Evolutionary conservation across 2,113 vertebrate species (phyloP).

Genomic region (Perccottus glenii): DNA sequence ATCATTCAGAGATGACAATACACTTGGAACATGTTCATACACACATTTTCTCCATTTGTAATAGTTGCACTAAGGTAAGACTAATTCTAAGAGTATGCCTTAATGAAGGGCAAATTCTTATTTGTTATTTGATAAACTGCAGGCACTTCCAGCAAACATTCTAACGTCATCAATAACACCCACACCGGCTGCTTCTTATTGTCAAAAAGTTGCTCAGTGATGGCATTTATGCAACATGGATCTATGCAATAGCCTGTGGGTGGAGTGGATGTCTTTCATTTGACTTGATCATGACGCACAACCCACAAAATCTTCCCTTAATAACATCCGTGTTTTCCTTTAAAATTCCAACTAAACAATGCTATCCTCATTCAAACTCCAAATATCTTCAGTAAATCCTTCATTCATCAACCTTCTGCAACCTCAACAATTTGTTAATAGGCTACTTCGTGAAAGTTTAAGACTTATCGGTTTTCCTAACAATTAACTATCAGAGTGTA

Average conservation of each 20-base stretch:
- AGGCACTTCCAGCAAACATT: not conserved
- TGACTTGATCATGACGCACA: conserved; percentile 58
- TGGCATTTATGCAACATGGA: conserved; percentile 20
- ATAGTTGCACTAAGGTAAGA: not conserved
- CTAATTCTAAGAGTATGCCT: not conserved
- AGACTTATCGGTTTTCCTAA: not conserved
- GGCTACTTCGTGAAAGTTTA: conserved; percentile 2
- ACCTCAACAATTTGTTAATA: not conserved
- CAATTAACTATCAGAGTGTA: conserved; percentile 1
- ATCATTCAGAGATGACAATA: not conserved
- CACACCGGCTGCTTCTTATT: too few relatives aligned
- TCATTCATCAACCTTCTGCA: not conserved
- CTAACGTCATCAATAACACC: too few relatives aligned
- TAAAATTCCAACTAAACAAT: conserved; percentile 7
- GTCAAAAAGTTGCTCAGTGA: not conserved
- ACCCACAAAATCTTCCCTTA: conserved; percentile 36
- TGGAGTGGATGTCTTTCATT: conserved; percentile 45
- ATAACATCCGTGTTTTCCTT: conserved; percentile 20
- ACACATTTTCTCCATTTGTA: not conserved
- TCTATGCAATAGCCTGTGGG: conserved; percentile 37
- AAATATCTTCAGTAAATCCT: not conserved
- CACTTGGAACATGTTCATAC: not conserved
- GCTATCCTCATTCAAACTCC: not conserved
- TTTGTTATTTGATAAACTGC: not conserved
- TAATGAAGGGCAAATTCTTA: not conserved